Percentiles rank a stretch among this genome's conserved stretches.
Evolutionary conservation across 1,140 invertebrate species (phyloP).

Genomic region (Bursaphelenchus mucronatus): DNA sequence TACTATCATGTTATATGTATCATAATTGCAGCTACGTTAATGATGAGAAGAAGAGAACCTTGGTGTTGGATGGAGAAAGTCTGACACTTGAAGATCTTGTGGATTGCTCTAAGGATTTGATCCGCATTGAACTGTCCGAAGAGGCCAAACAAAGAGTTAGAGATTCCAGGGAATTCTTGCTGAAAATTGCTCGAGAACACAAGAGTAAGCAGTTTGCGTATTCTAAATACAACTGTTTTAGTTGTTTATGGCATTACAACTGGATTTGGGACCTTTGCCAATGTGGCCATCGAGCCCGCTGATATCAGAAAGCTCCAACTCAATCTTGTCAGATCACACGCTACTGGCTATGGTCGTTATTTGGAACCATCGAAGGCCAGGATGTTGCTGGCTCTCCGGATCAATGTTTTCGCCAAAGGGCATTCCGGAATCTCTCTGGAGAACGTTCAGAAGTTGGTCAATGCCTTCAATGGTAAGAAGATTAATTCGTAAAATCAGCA

Average conservation of each 20-base stretch:
- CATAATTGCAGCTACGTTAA: slow-evolving; percentile 7
- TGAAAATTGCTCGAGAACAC: slow-evolving; percentile 55
- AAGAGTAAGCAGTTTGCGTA: slow-evolving; percentile 35
- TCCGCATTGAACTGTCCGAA: slow-evolving; percentile 45
- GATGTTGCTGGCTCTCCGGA: slow-evolving; percentile 71
- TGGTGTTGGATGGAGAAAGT: slow-evolving; percentile 51
- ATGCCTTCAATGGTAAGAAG: slow-evolving; percentile 71
- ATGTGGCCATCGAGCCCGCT: slow-evolving; percentile 66
- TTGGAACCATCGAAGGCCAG: slow-evolving; percentile 68
- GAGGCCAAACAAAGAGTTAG: slow-evolving; percentile 41
- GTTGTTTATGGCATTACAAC: slow-evolving; percentile 73
- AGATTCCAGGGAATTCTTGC: slow-evolving; percentile 48
- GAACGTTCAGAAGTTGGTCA: slow-evolving; percentile 68
- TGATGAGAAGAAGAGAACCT: slow-evolving; percentile 29
- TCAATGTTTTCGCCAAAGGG: slow-evolving; percentile 73
- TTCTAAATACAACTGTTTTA: slow-evolving; percentile 22
- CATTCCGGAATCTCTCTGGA: slow-evolving; percentile 70
- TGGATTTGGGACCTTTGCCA: slow-evolving; percentile 74
- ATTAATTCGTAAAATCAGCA: slow-evolving; percentile 19
- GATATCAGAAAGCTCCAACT: slow-evolving; percentile 71
- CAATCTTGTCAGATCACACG: slow-evolving; percentile 72
- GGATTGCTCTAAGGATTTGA: slow-evolving; percentile 48
- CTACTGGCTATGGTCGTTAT: slow-evolving; percentile 70
- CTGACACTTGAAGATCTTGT: slow-evolving; percentile 48
- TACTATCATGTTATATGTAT: background rate